Conservation (phyloP, 2,797 vertebrate species). For the Pangasius djambal region DNA sequence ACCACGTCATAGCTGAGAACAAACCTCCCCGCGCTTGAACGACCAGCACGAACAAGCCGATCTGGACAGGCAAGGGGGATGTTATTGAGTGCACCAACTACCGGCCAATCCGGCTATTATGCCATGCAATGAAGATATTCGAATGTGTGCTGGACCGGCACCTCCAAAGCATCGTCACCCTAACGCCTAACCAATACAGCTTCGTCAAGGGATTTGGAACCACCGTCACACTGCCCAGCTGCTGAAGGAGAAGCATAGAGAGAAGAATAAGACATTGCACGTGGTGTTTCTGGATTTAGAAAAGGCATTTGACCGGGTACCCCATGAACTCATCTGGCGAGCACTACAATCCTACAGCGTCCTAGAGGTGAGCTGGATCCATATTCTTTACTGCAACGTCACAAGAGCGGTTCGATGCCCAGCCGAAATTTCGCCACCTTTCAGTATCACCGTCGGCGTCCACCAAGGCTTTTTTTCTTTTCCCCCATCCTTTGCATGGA, state of each 20-base stretch:
- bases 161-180: background rate
- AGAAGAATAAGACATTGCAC: background rate
- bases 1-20: too few species aligned
- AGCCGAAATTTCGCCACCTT: background rate
- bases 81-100: background rate
- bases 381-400: background rate
- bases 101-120: background rate
- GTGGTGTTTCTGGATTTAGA: background rate
- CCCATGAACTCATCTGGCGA: background rate
- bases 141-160: background rate
- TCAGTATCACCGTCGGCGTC: background rate
- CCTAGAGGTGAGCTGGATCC: background rate
- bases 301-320: background rate
- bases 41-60: background rate
- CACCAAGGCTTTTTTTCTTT: too few species aligned
- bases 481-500: background rate
- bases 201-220: background rate
- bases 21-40: too few species aligned
- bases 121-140: background rate
- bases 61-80: background rate
- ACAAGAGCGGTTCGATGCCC: background rate
- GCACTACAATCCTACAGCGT: background rate
- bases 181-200: background rate
- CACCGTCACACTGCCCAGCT: background rate
- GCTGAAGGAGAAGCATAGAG: background rate